Conservation (phyloP, 2,888 invertebrate genomes). For the Scaptomyza caliginosa region DNA sequence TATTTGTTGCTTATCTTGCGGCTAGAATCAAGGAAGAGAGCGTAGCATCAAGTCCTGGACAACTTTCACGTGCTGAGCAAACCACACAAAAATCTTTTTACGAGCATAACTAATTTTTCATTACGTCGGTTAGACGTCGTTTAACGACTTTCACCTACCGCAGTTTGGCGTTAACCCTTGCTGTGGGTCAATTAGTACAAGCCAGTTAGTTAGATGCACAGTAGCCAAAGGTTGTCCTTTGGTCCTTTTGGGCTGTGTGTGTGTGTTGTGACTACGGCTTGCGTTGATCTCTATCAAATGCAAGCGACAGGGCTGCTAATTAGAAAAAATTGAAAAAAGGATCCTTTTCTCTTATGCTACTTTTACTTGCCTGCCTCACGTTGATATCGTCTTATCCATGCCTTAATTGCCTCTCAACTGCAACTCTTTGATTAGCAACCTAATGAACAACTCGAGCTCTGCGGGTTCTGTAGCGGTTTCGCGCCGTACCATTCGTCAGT, state of each 20-base stretch:
- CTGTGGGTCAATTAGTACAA: constrained; percentile 51
- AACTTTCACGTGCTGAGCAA: constrained; percentile 27
- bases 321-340: constrained; percentile 27
- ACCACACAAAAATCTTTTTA: constrained; percentile 44
- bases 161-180: constrained; percentile 63
- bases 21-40: constrained; percentile 14
- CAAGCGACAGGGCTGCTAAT: constrained; percentile 39
- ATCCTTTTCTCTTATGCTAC: constrained; percentile 8
- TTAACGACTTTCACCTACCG: constrained; percentile 76
- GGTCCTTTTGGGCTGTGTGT: neutral
- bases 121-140: constrained; percentile 1
- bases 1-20: constrained; percentile 28
- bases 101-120: constrained; percentile 60
- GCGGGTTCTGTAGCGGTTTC: neutral
- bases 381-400: neutral
- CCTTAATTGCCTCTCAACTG: constrained; percentile 8
- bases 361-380: constrained; percentile 32
- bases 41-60: constrained; percentile 27
- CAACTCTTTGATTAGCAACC: constrained; percentile 7
- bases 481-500: neutral
- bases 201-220: constrained; percentile 22
- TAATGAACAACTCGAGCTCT: constrained; percentile 37
- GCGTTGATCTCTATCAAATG: constrained; percentile 32
- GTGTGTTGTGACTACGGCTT: neutral
- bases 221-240: constrained; percentile 32